Percentiles rank a stretch among this genome's conserved stretches.
Evolutionary conservation across 2,888 invertebrate genomes (phyloP).

Genomic region (Tinea pellionella): DNA sequence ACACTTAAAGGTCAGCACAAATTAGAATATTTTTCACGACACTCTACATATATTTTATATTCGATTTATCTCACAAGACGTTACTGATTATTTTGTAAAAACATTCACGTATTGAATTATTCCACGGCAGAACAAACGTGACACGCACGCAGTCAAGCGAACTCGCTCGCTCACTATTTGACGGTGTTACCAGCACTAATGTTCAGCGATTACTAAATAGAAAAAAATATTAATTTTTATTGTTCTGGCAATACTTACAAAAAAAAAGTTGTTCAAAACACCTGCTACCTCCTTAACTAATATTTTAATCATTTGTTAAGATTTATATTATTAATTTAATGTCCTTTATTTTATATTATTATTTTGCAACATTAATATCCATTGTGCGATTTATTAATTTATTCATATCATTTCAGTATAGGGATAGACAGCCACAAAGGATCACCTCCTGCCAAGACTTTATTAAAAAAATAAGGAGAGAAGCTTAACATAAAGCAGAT

Average conservation of each 20-base stretch:
- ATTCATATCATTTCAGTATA: too few relatives aligned
- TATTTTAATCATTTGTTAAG: too few relatives aligned
- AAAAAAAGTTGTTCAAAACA: not conserved
- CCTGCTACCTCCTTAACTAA: too few relatives aligned
- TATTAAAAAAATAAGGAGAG: too few relatives aligned
- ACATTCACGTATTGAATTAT: slow-evolving; percentile 28
- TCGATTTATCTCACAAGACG: not conserved
- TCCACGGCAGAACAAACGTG: slow-evolving; percentile 60
- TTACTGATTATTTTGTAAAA: not conserved
- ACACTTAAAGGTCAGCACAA: not conserved
- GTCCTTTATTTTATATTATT: too few relatives aligned
- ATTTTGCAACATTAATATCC: too few relatives aligned
- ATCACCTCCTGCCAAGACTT: too few relatives aligned
- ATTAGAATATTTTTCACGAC: not conserved
- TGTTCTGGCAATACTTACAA: not conserved
- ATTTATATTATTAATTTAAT: too few relatives aligned
- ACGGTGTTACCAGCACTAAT: not conserved
- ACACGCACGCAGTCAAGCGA: slow-evolving; percentile 68
- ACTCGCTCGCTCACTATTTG: slow-evolving; percentile 7
- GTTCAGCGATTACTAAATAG: not conserved
- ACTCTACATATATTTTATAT: slow-evolving; percentile 5
- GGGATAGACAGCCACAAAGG: too few relatives aligned
- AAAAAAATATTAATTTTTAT: not conserved
- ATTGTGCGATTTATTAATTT: too few relatives aligned
- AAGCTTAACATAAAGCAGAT: too few relatives aligned